These are phyloP conservation scores for Liparis tanakae DNA, from an alignment of 2,797 vertebrate genomes.

Conservation along the genomic window DNA sequence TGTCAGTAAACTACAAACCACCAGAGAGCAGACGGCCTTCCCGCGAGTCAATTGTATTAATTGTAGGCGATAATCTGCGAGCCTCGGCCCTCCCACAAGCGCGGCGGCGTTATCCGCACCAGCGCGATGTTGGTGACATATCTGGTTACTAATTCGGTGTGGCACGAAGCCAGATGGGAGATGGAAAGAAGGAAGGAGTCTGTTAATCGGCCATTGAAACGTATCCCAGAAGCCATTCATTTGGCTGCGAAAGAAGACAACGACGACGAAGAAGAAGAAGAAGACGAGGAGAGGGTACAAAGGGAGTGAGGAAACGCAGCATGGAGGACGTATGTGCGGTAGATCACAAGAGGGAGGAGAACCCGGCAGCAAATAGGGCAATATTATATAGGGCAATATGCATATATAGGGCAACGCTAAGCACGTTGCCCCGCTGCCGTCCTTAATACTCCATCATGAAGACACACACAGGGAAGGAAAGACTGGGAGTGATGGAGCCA, in stretches of 20 bases:
- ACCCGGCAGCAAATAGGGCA: slow-evolving; percentile 64
- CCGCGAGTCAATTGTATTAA: slow-evolving; percentile 63
- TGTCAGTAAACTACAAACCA: slow-evolving; percentile 21
- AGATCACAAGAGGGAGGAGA: slow-evolving; percentile 40
- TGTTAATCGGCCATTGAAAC: slow-evolving; percentile 63
- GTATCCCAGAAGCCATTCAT: slow-evolving; percentile 41
- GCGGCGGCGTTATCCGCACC: slow-evolving; percentile 63
- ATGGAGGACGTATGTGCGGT: slow-evolving; percentile 49
- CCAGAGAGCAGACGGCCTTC: slow-evolving; percentile 28
- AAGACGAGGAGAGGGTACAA: slow-evolving; percentile 19
- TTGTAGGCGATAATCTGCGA: slow-evolving; percentile 76
- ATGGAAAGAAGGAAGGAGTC: slow-evolving; percentile 56
- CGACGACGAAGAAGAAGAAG: slow-evolving; percentile 6
- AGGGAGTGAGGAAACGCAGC: slow-evolving; percentile 43
- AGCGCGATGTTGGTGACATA: slow-evolving; percentile 60
- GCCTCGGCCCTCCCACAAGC: slow-evolving; percentile 67
- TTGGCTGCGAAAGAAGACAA: slow-evolving; percentile 47
- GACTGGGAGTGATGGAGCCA: slow-evolving; percentile 2
- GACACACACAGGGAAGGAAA: slow-evolving; percentile 4
- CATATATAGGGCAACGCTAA: slow-evolving; percentile 68
- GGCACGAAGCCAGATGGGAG: slow-evolving; percentile 69
- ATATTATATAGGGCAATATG: slow-evolving; percentile 69
- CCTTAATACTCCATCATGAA: slow-evolving; percentile 41
- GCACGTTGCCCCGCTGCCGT: slow-evolving; percentile 46
- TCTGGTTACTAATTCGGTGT: slow-evolving; percentile 76